Base-by-base conservation (phyloP, 2,888 invertebrate species). In the Opisthograptis luteolata region DNA sequence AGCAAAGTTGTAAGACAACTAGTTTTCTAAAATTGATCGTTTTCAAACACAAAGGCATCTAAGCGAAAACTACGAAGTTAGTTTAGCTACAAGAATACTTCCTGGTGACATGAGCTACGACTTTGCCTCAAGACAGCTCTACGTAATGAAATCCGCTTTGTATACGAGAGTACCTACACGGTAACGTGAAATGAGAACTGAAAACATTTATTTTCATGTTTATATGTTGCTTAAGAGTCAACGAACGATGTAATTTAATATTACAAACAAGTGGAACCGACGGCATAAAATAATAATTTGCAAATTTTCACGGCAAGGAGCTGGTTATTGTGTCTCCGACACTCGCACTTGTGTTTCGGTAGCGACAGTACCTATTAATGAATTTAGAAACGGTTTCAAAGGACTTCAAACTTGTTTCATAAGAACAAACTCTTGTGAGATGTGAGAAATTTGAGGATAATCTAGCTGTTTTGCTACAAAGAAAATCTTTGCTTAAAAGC, bases 311-410 rank as follows among this genome's bases (percentile, higher is more conserved):
- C 25, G 20, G 19, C 20, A 43, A 49, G 39, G 32, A 8, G 34
- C 41, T 57, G 60, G 62, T 64, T 62, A 60, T 58, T 45, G 55
- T 50, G 60, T 57, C 34, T 59, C 31, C 36, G 41, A 47, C 44
- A 51, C 34, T 43, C 28, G 37, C 41, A 47, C 42, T 43, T 37
- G 41, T 42, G 37, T 32, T 48, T 32, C 28, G 45, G 39, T 31
- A 50, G 32, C 32, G 51, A 31, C 32, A 47, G 30, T 59, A n/a
- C n/a, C n/a, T n/a, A 58, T 58, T 56, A 68, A 62, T 66, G 59
- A 48, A 50, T 28, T 43, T 43, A 22, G 27, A 27, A 37, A 31
- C 25, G 37, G 8, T 32, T 27, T 22, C 32, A 55, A 64, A 63
- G 58, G 35, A 44, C 57, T 50, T 48, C 30, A 46, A 48, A 52